Evolutionary conservation across 2,797 vertebrate species (phyloP), one percentile per base, ranked within the genome.

Genomic region (Bovichtus diacanthus): DNA sequence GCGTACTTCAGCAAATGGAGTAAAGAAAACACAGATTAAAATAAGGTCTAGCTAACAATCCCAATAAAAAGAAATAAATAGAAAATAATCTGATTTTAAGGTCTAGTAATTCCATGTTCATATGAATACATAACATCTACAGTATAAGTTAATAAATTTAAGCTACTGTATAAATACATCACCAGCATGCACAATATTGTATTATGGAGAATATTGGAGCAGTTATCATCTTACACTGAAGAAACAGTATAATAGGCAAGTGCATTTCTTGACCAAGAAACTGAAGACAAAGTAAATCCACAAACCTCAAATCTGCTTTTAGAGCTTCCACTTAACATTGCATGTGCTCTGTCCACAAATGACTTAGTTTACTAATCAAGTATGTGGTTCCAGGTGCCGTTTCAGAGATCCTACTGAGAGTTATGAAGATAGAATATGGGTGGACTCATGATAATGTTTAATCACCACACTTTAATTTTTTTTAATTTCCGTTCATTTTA

Each of bases 101-200:
- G 96, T 97, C 96, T 96, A 96, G 87, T 94, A 86, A 94, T 94
- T 96, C 96, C 91, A 95, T 94, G 95, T 97, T 96, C 96, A 96
- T 98, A 97, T 96, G 97, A 98, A 98, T 99, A 98, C 97, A 95
- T 97, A 98, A 98, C 97, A 98, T 95, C 97, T 98, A 98, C 96
- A 96, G 95, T 96, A 96, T 97, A 98, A 98, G 96, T 97, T 97
- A 97, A 97, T 97, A 95, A 97, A 97, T 96, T 95, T 96, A 97
- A 98, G 97, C 97, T 98, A 98, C 96, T 94, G 95, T 97, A 97
- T 97, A 99, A 98, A 98, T 98, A 98, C 97, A 94, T 98, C 97
- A 98, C 97, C 95, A 96, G 97, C 97, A 98, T 98, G 97, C 97
- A 99, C 97, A 96, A 96, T 97, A 98, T 96, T 96, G 96, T 97